Evolutionary conservation across 2,888 invertebrate species (phyloP).

Genomic region (Phalera bucephala): DNA sequence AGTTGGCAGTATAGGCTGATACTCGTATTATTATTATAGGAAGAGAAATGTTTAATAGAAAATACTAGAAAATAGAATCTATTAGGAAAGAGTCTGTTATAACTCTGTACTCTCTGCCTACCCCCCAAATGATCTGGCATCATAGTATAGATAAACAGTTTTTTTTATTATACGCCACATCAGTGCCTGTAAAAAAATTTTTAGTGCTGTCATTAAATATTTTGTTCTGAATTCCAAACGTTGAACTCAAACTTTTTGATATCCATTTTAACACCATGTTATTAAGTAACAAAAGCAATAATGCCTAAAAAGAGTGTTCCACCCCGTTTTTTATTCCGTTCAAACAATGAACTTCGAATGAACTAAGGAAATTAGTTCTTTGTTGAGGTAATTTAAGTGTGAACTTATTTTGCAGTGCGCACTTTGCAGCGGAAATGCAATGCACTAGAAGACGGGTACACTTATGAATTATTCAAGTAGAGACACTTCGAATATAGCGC

Average conservation of each 20-base stretch:
- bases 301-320: neutral
- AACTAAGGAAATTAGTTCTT: constrained; percentile 22
- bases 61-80: too few relatives aligned
- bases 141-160: too few relatives aligned
- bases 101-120: too few relatives aligned
- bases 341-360: constrained; percentile 7
- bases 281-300: neutral
- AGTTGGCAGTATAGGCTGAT: too few relatives aligned
- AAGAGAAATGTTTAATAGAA: too few relatives aligned
- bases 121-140: too few relatives aligned
- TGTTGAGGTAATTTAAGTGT: constrained; percentile 42
- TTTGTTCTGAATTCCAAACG: too few relatives aligned
- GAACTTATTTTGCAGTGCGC: constrained; percentile 51
- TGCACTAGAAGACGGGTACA: constrained; percentile 65
- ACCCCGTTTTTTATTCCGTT: neutral
- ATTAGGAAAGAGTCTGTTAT: too few relatives aligned
- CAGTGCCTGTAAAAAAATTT: too few relatives aligned
- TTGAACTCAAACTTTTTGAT: neutral
- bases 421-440: constrained; percentile 68
- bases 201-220: too few relatives aligned
- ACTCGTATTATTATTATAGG: too few relatives aligned
- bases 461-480: constrained; percentile 81
- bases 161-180: too few relatives aligned
- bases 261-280: neutral
- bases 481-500: constrained; percentile 78